phyloP scores from a whole-genome alignment of 2,797 vertebrate genomes.

The Acrocephalus scirpaceus region DNA sequence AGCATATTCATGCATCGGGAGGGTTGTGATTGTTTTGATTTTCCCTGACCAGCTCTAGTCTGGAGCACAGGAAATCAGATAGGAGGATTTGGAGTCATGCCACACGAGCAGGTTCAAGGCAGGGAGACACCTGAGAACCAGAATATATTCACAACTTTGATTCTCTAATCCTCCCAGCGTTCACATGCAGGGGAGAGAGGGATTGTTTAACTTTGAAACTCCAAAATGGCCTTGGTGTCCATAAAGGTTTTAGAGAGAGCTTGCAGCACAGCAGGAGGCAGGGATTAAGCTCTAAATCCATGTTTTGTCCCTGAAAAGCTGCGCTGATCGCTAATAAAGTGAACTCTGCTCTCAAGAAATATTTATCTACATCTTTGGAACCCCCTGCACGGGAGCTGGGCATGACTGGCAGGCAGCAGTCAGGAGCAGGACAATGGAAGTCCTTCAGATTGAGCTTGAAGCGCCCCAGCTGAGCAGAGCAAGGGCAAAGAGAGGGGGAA shows the following conservation, averaged over 20 bases:
- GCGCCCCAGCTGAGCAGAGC: background rate
- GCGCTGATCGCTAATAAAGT: background rate
- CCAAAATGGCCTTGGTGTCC: background rate
- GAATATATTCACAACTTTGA: background rate
- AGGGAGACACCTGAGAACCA: background rate
- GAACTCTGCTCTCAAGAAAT: background rate
- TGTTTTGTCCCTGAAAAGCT: slow-evolving; percentile 30
- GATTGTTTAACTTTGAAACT: slow-evolving; percentile 22
- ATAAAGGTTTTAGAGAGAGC: background rate
- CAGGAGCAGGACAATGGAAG: background rate
- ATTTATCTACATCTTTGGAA: background rate
- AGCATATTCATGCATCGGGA: background rate
- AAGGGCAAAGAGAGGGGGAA: background rate
- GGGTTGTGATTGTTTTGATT: background rate
- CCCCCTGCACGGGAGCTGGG: background rate
- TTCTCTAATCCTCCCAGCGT: background rate
- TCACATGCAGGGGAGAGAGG: background rate
- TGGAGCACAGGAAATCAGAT: background rate
- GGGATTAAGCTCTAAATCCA: slow-evolving; percentile 39
- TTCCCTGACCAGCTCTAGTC: background rate
- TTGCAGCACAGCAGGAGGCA: background rate
- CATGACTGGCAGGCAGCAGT: background rate
- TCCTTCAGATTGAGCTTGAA: background rate
- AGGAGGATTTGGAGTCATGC: background rate
- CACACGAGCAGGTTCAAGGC: background rate